phyloP scores from a whole-genome alignment of 2,113 vertebrate genomes.

The Hemiprocne comata region DNA sequence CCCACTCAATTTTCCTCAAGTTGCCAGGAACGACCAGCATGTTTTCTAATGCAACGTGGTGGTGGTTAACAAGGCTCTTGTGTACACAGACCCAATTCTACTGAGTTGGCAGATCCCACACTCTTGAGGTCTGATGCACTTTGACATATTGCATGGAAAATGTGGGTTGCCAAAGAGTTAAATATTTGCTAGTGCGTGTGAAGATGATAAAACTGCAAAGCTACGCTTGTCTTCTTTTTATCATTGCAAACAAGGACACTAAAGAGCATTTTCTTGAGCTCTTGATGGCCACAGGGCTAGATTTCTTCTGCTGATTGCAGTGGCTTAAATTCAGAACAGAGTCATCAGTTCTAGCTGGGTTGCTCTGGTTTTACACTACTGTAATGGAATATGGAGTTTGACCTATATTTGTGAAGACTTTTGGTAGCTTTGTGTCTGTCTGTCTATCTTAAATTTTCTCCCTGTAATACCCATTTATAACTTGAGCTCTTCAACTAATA shows the following conservation, averaged over 20 bases:
- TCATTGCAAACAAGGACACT: constrained; percentile 29
- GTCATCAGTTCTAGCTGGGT: neutral
- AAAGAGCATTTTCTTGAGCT: constrained; percentile 10
- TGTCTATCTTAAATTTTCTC: neutral
- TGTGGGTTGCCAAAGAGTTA: constrained; percentile 58
- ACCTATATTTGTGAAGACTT: neutral
- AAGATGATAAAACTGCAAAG: constrained; percentile 39
- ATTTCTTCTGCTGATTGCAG: constrained; percentile 14
- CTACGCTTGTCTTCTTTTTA: neutral
- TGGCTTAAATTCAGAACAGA: neutral
- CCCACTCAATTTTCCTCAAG: neutral
- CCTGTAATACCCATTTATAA: neutral
- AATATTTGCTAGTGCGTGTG: constrained; percentile 65
- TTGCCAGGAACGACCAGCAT: neutral
- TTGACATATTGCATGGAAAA: constrained; percentile 48
- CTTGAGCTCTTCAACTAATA: neutral
- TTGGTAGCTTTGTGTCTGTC: neutral
- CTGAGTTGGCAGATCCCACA: constrained; percentile 22
- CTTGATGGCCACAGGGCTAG: neutral
- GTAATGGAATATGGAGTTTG: neutral
- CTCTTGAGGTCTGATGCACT: constrained; percentile 17
- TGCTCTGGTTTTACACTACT: neutral
- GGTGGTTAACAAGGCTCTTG: neutral
- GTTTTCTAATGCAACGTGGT: neutral
- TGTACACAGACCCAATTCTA: neutral